These are phyloP conservation scores for Cricetomys ansorgei DNA, from an alignment of 2,113 vertebrate genomes.

Conservation along the genomic window DNA sequence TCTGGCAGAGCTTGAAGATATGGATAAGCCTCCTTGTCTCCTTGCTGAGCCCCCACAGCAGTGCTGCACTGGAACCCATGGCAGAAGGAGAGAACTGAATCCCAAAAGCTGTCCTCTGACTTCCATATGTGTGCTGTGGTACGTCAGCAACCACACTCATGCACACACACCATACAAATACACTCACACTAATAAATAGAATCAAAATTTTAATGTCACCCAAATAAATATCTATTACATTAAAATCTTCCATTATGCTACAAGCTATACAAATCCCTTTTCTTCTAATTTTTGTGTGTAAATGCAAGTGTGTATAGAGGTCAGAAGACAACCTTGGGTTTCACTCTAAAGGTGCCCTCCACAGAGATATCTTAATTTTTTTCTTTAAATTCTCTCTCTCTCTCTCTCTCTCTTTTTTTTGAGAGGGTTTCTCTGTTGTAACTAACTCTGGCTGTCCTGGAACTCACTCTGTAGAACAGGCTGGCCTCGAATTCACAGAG, in stretches of 20 bases:
- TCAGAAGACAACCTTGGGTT: background rate
- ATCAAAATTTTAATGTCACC: background rate
- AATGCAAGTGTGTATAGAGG: background rate
- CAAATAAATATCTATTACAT: background rate
- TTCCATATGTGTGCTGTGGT: background rate
- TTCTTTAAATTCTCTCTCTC: too few relatives aligned
- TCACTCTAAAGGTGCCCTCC: background rate
- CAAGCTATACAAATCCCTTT: slow-evolving; percentile 25
- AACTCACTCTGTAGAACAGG: too few relatives aligned
- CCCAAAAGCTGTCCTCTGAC: background rate
- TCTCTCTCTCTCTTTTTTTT: background rate
- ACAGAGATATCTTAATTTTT: background rate
- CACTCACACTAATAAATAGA: background rate
- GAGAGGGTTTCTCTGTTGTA: too few relatives aligned
- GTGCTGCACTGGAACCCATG: too few relatives aligned
- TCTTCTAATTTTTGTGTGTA: background rate
- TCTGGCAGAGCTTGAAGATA: too few relatives aligned
- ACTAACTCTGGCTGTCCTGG: too few relatives aligned
- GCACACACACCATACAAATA: background rate
- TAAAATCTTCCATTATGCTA: slow-evolving; percentile 27
- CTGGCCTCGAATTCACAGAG: too few relatives aligned
- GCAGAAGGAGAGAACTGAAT: background rate
- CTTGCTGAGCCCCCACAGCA: too few relatives aligned
- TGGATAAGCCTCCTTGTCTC: too few relatives aligned
- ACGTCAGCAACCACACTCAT: background rate